These are phyloP conservation scores for Strigamia maritima DNA, from an alignment of 2,888 invertebrate genomes.

Conservation along the genomic window DNA sequence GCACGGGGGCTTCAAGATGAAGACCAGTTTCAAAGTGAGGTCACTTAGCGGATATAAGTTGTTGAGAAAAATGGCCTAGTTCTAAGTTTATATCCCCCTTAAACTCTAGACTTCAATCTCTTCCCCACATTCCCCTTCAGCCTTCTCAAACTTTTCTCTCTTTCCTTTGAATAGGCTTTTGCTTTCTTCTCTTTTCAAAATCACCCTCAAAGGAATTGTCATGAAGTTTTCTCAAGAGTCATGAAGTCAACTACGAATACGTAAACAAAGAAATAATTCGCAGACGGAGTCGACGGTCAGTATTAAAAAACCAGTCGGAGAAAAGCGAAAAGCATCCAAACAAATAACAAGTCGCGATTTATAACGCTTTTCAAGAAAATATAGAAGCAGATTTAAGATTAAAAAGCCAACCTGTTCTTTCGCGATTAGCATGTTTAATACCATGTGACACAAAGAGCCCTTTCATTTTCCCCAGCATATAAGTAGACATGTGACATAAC, in stretches of 20 bases:
- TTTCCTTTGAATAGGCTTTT: neutral
- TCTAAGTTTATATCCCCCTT: neutral
- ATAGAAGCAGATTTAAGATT: neutral
- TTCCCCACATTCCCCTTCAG: no score
- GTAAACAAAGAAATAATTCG: neutral
- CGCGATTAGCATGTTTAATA: neutral
- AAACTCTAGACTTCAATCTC: no score
- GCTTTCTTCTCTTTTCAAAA: neutral
- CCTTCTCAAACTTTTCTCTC: neutral
- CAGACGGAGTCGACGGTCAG: neutral
- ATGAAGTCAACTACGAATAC: neutral
- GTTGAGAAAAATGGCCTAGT: neutral
- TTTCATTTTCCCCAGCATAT: neutral
- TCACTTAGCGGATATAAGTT: neutral
- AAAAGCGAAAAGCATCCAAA: neutral
- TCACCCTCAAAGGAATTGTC: neutral
- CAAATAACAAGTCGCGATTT: neutral
- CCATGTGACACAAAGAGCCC: neutral
- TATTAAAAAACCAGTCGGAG: neutral
- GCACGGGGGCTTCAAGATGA: neutral
- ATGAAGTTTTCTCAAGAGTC: constrained; percentile 4
- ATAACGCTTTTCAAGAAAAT: neutral
- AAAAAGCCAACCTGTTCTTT: neutral
- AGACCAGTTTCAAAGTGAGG: constrained; percentile 4
- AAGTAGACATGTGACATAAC: constrained; percentile 4